A percentile compares a stretch with the other conserved stretches of the same genome.
These are phyloP conservation scores for Petrocephalus sullivani DNA, from an alignment of 2,797 vertebrate genomes.

Conservation along the genomic window DNA sequence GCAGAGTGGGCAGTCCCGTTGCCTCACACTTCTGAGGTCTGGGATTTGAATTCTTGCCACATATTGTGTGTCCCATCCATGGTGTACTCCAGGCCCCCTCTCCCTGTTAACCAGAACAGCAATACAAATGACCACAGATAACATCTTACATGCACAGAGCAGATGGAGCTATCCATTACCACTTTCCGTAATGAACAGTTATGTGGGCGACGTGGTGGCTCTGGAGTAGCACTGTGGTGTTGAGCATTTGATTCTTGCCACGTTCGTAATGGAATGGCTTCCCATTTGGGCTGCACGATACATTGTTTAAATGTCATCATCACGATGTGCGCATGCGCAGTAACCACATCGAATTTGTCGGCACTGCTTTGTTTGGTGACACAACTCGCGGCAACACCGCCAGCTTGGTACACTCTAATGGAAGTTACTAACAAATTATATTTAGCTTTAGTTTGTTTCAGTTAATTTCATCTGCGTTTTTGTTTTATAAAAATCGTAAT, in stretches of 20 bases:
- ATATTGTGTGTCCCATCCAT: background rate
- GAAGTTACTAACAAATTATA: background rate
- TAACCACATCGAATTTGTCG: background rate
- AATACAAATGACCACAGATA: too few species aligned
- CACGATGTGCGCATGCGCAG: background rate
- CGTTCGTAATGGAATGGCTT: background rate
- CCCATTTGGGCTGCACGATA: background rate
- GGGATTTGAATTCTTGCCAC: background rate
- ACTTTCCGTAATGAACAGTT: background rate
- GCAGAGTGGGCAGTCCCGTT: background rate
- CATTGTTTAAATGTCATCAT: background rate
- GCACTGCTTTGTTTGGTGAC: background rate
- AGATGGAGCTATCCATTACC: background rate
- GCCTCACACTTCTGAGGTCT: background rate
- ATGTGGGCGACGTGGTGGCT: background rate
- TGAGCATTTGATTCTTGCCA: background rate
- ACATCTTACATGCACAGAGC: background rate
- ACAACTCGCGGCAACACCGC: background rate
- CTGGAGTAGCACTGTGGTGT: background rate
- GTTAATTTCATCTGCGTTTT: background rate
- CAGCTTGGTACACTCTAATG: background rate
- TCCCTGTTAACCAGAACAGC: too few species aligned
- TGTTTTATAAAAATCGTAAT: background rate
- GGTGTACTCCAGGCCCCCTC: background rate
- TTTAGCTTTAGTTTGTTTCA: background rate